Conservation (phyloP, 2,113 vertebrate genomes). For the Zosterops japonicus region DNA sequence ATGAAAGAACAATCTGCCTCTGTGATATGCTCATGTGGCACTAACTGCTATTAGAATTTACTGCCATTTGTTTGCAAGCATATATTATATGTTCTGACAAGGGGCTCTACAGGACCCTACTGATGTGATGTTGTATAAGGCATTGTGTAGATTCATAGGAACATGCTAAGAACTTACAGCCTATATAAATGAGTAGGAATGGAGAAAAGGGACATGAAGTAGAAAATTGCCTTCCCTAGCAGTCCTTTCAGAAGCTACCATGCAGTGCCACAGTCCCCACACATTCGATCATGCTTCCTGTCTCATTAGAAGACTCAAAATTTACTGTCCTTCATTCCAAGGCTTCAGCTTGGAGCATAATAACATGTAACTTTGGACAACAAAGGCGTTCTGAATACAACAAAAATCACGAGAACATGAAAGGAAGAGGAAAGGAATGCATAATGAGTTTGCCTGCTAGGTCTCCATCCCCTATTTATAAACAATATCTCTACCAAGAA, state of each 20-base stretch:
- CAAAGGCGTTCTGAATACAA: background rate
- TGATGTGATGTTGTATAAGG: background rate
- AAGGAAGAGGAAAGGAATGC: background rate
- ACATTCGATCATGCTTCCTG: background rate
- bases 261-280: background rate
- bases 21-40: background rate
- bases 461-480: background rate
- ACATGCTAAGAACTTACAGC: slow-evolving; percentile 19
- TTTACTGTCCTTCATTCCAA: background rate
- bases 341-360: background rate
- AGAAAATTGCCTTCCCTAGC: slow-evolving; percentile 36
- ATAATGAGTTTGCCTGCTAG: background rate
- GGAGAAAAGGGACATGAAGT: background rate
- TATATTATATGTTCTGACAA: slow-evolving; percentile 21
- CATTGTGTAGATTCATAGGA: slow-evolving; percentile 5
- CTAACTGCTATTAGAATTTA: slow-evolving; percentile 45
- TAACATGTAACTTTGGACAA: background rate
- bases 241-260: slow-evolving; percentile 10
- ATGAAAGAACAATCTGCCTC: slow-evolving; percentile 41
- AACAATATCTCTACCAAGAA: background rate
- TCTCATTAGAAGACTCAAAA: slow-evolving; percentile 42
- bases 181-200: slow-evolving; percentile 26
- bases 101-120: background rate
- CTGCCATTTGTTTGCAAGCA: slow-evolving; percentile 30
- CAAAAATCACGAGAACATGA: background rate